These are phyloP conservation scores for Amiota minor DNA, from an alignment of 2,888 invertebrate species.

Conservation along the genomic window DNA sequence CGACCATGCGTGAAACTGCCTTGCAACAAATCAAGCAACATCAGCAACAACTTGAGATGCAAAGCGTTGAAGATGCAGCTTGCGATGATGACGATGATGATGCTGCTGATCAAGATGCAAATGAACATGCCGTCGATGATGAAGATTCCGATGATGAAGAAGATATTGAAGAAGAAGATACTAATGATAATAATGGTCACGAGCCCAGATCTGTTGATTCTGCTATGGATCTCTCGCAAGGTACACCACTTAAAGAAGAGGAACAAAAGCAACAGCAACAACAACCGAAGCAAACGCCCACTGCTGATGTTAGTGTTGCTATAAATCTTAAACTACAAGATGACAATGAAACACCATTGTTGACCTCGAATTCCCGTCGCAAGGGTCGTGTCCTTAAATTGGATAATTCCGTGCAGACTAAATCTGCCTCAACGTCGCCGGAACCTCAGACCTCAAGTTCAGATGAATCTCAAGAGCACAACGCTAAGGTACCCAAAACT, in stretches of 20 bases:
- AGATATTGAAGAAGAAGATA: slow-evolving; percentile 56
- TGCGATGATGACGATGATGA: background rate
- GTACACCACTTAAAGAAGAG: slow-evolving; percentile 67
- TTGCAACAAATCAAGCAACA: slow-evolving; percentile 54
- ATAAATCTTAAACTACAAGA: slow-evolving; percentile 66
- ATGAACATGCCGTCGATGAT: slow-evolving; percentile 10
- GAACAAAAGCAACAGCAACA: slow-evolving; percentile 30
- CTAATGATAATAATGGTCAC: slow-evolving; percentile 50
- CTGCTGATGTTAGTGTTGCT: slow-evolving; percentile 39
- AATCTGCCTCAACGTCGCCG: slow-evolving; percentile 58
- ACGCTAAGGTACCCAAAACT: slow-evolving; percentile 65
- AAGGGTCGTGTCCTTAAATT: slow-evolving; percentile 91
- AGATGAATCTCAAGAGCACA: slow-evolving; percentile 62
- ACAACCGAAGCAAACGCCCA: slow-evolving; percentile 29
- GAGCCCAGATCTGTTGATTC: slow-evolving; percentile 63
- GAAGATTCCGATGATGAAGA: slow-evolving; percentile 42
- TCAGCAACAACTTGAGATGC: slow-evolving; percentile 54
- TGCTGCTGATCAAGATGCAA: slow-evolving; percentile 26
- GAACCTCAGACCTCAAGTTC: slow-evolving; percentile 61
- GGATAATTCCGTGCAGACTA: slow-evolving; percentile 74
- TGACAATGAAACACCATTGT: slow-evolving; percentile 63
- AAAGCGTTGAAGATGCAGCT: slow-evolving; percentile 35
- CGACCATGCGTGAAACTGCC: slow-evolving; percentile 62
- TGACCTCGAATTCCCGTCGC: slow-evolving; percentile 75
- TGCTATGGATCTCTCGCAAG: slow-evolving; percentile 72